Evolutionary conservation across 2,888 invertebrate genomes (phyloP).

Genomic region (Stratiomys singularior): DNA sequence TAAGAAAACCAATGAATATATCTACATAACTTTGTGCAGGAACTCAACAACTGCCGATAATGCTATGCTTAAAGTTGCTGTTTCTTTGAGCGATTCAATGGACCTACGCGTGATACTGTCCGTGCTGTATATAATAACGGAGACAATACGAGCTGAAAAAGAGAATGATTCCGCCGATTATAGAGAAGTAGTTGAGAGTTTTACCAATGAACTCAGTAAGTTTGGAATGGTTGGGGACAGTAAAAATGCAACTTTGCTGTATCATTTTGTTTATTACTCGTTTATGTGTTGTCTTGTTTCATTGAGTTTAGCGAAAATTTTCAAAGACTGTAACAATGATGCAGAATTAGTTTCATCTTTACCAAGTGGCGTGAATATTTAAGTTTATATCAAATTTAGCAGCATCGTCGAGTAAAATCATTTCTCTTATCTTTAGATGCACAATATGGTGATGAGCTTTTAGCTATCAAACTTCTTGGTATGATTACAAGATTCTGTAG

Average conservation of each 20-base stretch:
- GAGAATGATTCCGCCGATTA: slow-evolving; percentile 65
- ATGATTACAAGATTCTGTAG: slow-evolving; percentile 98
- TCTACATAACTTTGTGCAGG: too few species aligned
- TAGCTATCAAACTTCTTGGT: slow-evolving; percentile 88
- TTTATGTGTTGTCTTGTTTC: too few species aligned
- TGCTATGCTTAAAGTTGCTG: slow-evolving; percentile 79
- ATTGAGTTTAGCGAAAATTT: too few species aligned
- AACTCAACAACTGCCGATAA: slow-evolving; percentile 76
- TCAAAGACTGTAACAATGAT: too few species aligned
- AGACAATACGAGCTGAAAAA: slow-evolving; percentile 84
- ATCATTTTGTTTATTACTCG: too few species aligned
- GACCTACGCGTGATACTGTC: slow-evolving; percentile 93
- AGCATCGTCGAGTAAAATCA: too few species aligned
- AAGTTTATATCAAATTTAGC: too few species aligned
- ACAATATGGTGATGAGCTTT: slow-evolving; percentile 78
- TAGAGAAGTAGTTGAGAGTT: slow-evolving; percentile 67
- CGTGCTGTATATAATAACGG: slow-evolving; percentile 94
- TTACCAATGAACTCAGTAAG: slow-evolving; percentile 70
- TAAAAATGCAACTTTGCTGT: too few species aligned
- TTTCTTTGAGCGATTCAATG: slow-evolving; percentile 88
- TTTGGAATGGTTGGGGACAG: not conserved
- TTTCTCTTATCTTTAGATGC: slow-evolving; percentile 53
- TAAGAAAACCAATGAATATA: too few species aligned
- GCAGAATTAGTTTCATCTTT: too few species aligned
- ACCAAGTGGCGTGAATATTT: too few species aligned